A percentile compares a stretch with the other conserved stretches of the same genome.
Conservation (phyloP, 30 jellyfish, hydroid and myxozoan genomes). For the Morbakka virulenta region DNA sequence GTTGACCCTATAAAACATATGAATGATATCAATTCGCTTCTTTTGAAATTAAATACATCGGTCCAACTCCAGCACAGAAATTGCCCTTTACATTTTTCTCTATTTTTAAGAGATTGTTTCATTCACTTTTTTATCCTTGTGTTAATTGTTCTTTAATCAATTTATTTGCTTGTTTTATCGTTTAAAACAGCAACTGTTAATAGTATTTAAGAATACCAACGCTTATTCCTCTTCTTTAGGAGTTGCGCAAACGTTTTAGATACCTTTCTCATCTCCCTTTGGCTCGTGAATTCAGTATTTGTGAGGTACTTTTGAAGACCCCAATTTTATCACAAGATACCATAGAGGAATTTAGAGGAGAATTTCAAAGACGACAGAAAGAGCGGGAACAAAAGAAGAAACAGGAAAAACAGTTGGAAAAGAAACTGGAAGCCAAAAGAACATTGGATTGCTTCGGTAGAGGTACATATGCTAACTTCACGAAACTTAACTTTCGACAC, state of each 20-base stretch:
- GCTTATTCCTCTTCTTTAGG: constrained; percentile 84
- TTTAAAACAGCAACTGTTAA: too few species aligned
- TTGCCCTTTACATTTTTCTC: too few species aligned
- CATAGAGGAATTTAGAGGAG: constrained; percentile 60
- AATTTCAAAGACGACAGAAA: constrained; percentile 61
- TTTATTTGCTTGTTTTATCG: background rate
- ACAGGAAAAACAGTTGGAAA: constrained; percentile 68
- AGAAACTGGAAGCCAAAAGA: constrained; percentile 23
- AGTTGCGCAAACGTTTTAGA: constrained; percentile 82
- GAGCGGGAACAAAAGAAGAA: constrained; percentile 67
- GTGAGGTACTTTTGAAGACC: constrained; percentile 79
- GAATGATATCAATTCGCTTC: too few species aligned
- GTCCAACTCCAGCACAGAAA: too few species aligned
- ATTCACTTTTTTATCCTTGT: too few species aligned
- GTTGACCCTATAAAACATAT: background rate
- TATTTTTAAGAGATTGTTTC: too few species aligned
- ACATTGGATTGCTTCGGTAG: constrained; percentile 52
- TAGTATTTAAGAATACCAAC: too few species aligned
- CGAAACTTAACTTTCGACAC: too few species aligned
- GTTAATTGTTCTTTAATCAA: background rate
- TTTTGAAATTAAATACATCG: too few species aligned
- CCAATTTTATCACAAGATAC: constrained; percentile 85
- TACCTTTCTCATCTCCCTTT: constrained; percentile 84
- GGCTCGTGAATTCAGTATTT: constrained; percentile 74
- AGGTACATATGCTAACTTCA: constrained; percentile 19